A percentile compares a stretch with the other conserved stretches of the same genome.
phyloP scores from a whole-genome alignment of 2,113 vertebrate genomes.

The Pyrgilauda ruficollis region DNA sequence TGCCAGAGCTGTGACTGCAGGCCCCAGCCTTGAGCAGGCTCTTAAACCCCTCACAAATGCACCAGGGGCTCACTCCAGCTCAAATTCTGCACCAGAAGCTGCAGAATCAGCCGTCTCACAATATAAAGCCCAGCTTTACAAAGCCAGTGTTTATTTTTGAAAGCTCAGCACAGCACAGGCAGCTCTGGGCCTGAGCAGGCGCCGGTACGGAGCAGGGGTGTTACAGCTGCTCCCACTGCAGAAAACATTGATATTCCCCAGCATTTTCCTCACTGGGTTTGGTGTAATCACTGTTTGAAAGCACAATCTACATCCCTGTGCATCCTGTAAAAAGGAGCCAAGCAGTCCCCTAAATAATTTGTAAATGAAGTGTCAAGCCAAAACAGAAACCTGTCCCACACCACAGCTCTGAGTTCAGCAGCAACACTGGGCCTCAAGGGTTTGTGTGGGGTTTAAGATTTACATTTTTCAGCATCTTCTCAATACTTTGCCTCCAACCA shows the following conservation, averaged over 20 bases:
- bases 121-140: background rate
- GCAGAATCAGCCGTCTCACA: background rate
- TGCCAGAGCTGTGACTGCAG: background rate
- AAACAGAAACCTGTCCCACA: background rate
- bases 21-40: fast-evolving
- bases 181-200: background rate
- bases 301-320: background rate
- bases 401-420: background rate
- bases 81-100: background rate
- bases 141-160: background rate
- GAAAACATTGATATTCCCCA: background rate
- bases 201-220: background rate
- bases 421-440: background rate
- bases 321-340: background rate
- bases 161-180: background rate
- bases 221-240: background rate
- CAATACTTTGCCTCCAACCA: background rate
- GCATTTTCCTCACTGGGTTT: background rate
- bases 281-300: background rate
- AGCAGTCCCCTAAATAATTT: background rate
- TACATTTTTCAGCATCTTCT: background rate
- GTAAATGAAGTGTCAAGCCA: background rate
- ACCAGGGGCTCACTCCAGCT: background rate
- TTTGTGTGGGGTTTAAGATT: background rate
- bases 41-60: background rate